Evolutionary conservation across 2,888 invertebrate species (phyloP), one percentile per base, ranked within the genome.

Genomic region (Agrotis ipsilon): DNA sequence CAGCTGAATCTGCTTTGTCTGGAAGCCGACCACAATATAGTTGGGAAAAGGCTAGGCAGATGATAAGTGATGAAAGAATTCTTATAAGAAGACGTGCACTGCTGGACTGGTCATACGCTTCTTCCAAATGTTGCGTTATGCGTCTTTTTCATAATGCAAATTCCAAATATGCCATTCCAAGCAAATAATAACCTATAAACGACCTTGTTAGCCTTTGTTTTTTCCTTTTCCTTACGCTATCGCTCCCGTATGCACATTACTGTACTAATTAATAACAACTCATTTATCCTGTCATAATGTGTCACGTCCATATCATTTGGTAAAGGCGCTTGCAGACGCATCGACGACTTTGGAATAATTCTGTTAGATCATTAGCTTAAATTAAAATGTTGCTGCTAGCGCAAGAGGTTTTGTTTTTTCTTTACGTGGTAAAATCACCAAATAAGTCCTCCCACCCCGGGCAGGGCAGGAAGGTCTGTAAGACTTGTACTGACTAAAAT

Each of bases 261-360:
- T 51, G 57, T 46, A 24, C 64, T 69, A 73, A 81, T 81, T 72
- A 80, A 81, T 82, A 80, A 76, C 72, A 63, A 55, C 43, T n/a
- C 39, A 77, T 80, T 77, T 82, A 74, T 82, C 74, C 83, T 72
- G 78, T 78, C 69, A 69, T 60, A 67, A 72, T 78, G 62, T 72
- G 80, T 82, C 81, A 80, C 46, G 61, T 64, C 0, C 67, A 60
- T 79, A 54, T 61, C 57, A 39, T 68, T 27, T 67, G 58, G 24
- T 67, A 54, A 81, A 52, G 68, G 60, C 51, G 19, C 27, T 49
- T 51, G 21, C 55, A 71, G 52, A 74, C 66, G 19, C 18, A 24
- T 21, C 18, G 63, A 39, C 39, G 46, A 19, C 19, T 24, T 46
- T 16, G 14, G 21, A 21, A 39, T 46, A 3, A 19, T 63, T 51